Evolutionary conservation across 2,888 invertebrate species (phyloP), one percentile per base, ranked within the genome.

Genomic region (Gerris lacustris): DNA sequence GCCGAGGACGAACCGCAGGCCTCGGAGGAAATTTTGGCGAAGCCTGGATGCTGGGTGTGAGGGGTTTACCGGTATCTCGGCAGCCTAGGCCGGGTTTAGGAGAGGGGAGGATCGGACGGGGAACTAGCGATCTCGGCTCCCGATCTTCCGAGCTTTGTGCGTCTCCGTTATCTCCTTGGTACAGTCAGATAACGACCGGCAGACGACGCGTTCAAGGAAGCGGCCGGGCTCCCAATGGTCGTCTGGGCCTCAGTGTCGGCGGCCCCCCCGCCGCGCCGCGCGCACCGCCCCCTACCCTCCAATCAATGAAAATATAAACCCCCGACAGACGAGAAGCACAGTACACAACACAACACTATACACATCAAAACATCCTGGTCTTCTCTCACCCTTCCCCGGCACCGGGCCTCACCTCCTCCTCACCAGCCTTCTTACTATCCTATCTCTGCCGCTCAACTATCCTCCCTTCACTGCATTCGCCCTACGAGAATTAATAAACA

Each of bases 1-100:
- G 78, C 76, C 75, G 76, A 75, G 75, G 78, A 76, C 78, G 74
- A 73, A 71, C 74, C 75, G 66, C 72, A 71, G 71, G 73, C 73
- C 73, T 74, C 75, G 71, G 73, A 79, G 79, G 78, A 77, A 76
- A 79, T 78, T 77, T 79, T 79, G 79, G 78, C 79, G 78, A 79
- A 73, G 71, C 18, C 31, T 31, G 31, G 31, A 31, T 31, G 31
- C 31, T 31, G 31, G 31, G 31, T 72, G 72, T 18, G 72, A 72
- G 44, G 74, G 74, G 63, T 70, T 72, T 71, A 74, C 72, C 66
- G 71, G 71, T 44, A 71, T 72, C 68, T 72, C 69, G 47, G 66
- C 66, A 55, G 67, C 70, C 4, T 70, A 43, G 9, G 73, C 70
- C 45, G 71, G 70, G 64, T 73, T 72, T 31, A 73, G 66, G 18